phyloP scores from a whole-genome alignment of 2,797 vertebrate species.

The Pseudochirops corinnae region DNA sequence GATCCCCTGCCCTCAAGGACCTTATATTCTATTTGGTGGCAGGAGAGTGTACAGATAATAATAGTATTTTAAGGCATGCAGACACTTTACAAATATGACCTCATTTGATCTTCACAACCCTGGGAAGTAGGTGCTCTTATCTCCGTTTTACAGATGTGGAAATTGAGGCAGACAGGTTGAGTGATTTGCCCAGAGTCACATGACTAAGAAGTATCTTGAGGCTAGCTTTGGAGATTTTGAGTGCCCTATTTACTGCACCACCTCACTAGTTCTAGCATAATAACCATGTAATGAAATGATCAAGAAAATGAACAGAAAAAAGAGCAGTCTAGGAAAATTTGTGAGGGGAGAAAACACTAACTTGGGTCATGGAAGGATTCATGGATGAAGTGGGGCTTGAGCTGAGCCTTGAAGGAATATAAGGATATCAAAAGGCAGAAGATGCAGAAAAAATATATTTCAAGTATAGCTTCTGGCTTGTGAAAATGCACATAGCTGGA shows the following conservation, averaged over 20 bases:
- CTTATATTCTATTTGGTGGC: background rate
- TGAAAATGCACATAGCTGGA: background rate
- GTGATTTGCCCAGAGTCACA: background rate
- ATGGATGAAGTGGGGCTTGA: background rate
- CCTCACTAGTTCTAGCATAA: background rate
- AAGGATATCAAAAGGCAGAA: background rate
- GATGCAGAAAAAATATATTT: background rate
- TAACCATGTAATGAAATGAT: background rate
- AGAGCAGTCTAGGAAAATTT: background rate
- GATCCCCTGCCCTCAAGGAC: background rate
- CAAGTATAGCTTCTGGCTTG: background rate
- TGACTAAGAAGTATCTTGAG: background rate
- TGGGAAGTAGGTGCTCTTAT: background rate
- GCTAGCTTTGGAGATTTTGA: background rate
- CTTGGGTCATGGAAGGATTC: background rate
- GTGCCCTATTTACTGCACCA: background rate
- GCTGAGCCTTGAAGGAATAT: background rate
- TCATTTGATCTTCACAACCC: background rate
- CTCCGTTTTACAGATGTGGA: background rate
- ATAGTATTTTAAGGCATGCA: background rate
- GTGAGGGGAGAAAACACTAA: background rate
- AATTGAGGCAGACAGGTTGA: background rate
- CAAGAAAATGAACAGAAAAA: background rate
- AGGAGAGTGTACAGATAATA: background rate
- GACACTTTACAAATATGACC: background rate